These are phyloP conservation scores for Apotomis turbidana DNA, from an alignment of 2,888 invertebrate genomes.

Conservation along the genomic window DNA sequence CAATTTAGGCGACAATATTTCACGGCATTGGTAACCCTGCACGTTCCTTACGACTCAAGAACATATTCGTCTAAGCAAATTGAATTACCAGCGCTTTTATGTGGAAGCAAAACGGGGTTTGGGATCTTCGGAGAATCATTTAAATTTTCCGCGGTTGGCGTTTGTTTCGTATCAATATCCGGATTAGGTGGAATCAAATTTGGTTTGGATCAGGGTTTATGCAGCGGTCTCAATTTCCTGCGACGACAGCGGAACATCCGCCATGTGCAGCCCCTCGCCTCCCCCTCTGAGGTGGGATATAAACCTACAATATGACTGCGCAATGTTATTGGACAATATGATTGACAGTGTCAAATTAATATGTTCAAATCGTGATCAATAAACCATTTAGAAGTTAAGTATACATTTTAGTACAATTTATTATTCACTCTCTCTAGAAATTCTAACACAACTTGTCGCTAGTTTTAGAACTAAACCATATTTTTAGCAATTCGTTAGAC, in stretches of 20 bases:
- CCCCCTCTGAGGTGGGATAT: conserved; percentile 43
- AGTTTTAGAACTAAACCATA: no score
- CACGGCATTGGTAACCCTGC: conserved; percentile 64
- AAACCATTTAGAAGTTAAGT: no score
- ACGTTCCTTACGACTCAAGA: conserved; percentile 58
- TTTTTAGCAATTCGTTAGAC: no score
- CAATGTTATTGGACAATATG: no score
- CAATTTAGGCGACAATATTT: conserved; percentile 77
- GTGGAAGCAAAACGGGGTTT: conserved; percentile 47
- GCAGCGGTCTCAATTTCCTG: conserved; percentile 83
- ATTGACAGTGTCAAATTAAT: no score
- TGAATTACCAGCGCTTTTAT: conserved; percentile 52
- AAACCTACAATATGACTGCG: no score
- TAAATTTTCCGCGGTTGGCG: conserved; percentile 64
- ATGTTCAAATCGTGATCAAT: no score
- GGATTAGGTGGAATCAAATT: conserved; percentile 82
- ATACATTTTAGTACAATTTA: no score
- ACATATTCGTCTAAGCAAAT: conserved; percentile 62
- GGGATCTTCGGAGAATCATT: conserved; percentile 51
- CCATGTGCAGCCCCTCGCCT: conserved; percentile 58
- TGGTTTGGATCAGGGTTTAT: conserved; percentile 81
- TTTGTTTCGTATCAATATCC: conserved; percentile 82
- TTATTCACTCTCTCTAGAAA: no score
- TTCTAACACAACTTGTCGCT: no score
- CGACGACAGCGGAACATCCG: conserved; percentile 80